Percentiles rank a stretch among this genome's conserved stretches.
phyloP scores from a whole-genome alignment of 2,888 invertebrate genomes.

The Mesochorus sp. region DNA sequence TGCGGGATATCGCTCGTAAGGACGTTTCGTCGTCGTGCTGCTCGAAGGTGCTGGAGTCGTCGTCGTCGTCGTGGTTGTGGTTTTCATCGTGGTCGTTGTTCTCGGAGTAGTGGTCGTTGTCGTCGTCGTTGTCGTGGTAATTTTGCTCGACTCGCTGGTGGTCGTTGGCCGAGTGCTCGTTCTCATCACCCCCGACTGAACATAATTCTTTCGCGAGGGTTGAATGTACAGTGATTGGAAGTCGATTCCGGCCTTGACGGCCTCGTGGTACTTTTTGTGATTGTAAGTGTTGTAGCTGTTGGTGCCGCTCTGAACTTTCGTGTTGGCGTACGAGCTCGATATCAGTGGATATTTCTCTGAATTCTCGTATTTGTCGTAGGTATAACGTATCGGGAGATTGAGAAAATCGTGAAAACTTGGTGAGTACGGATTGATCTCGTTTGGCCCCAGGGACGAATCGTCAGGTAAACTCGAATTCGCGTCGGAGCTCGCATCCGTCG shows the following conservation, averaged over 20 bases:
- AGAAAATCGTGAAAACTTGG: slow-evolving; percentile 88
- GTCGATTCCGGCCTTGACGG: slow-evolving; percentile 52
- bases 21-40: slow-evolving; percentile 68
- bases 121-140: slow-evolving; percentile 65
- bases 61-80: slow-evolving; percentile 59
- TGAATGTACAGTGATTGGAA: slow-evolving; percentile 49
- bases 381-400: slow-evolving; percentile 87
- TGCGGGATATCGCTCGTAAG: slow-evolving; percentile 71
- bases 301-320: slow-evolving; percentile 86
- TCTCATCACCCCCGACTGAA: slow-evolving; percentile 52
- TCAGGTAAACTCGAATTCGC: slow-evolving; percentile 24
- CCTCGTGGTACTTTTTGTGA: slow-evolving; percentile 70
- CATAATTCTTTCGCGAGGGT: slow-evolving; percentile 57
- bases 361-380: slow-evolving; percentile 85
- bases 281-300: slow-evolving; percentile 79
- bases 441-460: slow-evolving; percentile 82
- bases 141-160: slow-evolving; percentile 38
- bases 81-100: slow-evolving; percentile 53
- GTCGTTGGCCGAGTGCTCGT: slow-evolving; percentile 61
- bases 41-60: slow-evolving; percentile 67
- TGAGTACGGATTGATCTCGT: slow-evolving; percentile 85
- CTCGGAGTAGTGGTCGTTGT: slow-evolving; percentile 61
- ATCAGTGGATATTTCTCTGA: slow-evolving; percentile 86
- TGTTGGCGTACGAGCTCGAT: slow-evolving; percentile 88
- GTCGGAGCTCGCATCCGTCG: slow-evolving; percentile 75